Base-by-base conservation (phyloP, 2,888 invertebrate species). In the Melitaea athalia region DNA sequence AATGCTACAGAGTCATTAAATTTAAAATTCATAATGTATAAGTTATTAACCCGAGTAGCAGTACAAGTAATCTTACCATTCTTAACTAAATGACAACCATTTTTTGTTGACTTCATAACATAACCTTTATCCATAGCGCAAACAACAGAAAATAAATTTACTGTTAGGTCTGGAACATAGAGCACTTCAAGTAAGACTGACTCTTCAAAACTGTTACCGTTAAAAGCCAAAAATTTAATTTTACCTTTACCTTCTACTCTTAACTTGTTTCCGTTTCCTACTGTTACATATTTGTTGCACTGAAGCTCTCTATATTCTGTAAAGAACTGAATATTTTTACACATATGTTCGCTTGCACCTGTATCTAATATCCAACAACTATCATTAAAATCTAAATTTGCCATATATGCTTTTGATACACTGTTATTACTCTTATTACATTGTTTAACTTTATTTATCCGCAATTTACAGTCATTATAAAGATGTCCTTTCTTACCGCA, bases 71-170 rank as follows among this genome's bases (percentile, higher is more conserved):
- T 15, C 14, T 50, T 2, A 14, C 50, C 50, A 1, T 50, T 15
- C 15, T 50, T 50, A 15, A 50, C 14, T 15, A 50, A 50, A 14
- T 50, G 50, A 50, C 50, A 50, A 11, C 50, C 50, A 14, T 0
- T 50, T 15, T 50, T 50, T 14, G 14, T 50, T 50, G 50, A 50
- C 15, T 50, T 50, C 50, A 50, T 50, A 50, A 50, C 15, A 50
- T 50, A 50, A 14, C 50, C 50, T 50, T 14, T 50, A 50, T 50
- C 50, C 50, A 50, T 50, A 14, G 50, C 50, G 5, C 50, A 50
- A 50, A 50, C 49, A 49, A 49, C 50, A 11, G 50, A 50, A 50
- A 50, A 50, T 50, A 50, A 50, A 50, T 50, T 50, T 50, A 50
- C 50, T 50, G 50, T 50, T 50, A 50, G 14, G 14, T 50, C 50